These are phyloP conservation scores for Grammomys surdaster DNA, from an alignment of 2,113 vertebrate genomes.

Conservation along the genomic window DNA sequence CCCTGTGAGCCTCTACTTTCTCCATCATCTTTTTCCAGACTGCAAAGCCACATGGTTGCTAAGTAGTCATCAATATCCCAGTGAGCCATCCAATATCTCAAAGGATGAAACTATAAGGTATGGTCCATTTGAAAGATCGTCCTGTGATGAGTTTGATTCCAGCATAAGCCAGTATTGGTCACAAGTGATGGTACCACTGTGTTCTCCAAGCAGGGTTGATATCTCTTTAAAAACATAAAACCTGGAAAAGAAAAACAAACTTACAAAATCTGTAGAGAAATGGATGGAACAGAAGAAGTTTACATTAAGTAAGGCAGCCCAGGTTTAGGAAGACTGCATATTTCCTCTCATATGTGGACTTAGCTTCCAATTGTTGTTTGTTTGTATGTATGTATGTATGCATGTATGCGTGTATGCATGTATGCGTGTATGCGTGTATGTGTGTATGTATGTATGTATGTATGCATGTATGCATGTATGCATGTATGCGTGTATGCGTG, in stretches of 20 bases:
- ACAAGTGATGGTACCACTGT: neutral
- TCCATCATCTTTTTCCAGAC: neutral
- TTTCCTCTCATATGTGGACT: neutral
- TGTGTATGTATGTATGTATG: neutral
- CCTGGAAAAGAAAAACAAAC: too few species aligned
- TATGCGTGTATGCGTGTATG: too few species aligned
- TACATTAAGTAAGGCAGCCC: neutral
- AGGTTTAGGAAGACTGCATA: neutral
- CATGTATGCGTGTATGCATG: too few species aligned
- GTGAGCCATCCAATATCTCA: neutral
- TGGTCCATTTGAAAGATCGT: neutral
- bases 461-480: too few species aligned
- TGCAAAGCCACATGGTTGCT: neutral
- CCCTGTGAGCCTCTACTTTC: neutral
- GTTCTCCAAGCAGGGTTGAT: too few species aligned
- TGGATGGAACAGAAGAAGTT: neutral
- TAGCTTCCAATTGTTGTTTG: too few species aligned
- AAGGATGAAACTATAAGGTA: neutral
- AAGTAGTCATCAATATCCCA: neutral
- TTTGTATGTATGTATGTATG: neutral
- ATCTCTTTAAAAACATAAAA: neutral
- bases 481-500: too few species aligned
- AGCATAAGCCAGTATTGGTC: neutral
- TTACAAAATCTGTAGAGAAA: neutral
- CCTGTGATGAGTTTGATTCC: neutral